Conservation (phyloP, 2,113 vertebrate species). For the Euleptes europaea region DNA sequence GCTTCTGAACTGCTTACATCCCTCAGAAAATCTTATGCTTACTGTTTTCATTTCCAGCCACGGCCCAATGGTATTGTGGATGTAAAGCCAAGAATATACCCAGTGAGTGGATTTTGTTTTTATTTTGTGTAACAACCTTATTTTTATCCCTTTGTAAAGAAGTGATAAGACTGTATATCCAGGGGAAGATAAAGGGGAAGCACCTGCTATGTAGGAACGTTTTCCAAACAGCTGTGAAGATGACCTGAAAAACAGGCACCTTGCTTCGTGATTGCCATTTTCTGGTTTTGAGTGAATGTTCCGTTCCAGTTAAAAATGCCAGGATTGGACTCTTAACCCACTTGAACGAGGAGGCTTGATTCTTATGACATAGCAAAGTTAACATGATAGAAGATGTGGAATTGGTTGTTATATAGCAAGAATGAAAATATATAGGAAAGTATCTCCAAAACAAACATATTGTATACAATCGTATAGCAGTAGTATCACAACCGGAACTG, state of each 20-base stretch:
- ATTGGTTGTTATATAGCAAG: not conserved
- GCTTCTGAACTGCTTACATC: not conserved
- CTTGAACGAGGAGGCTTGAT: not conserved
- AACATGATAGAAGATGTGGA: too few relatives aligned
- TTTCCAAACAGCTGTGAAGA: not conserved
- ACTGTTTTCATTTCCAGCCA: slow-evolving; percentile 69
- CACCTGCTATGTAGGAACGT: not conserved
- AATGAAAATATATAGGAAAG: not conserved
- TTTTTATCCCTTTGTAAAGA: not conserved
- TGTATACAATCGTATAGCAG: not conserved
- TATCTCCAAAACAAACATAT: not conserved
- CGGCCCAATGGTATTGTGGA: slow-evolving; percentile 78
- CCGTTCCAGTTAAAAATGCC: not conserved
- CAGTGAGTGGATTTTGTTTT: slow-evolving; percentile 79
- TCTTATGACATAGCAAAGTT: not conserved
- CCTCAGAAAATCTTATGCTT: not conserved
- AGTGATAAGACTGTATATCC: not conserved
- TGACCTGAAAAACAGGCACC: not conserved
- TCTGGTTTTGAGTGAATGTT: not conserved
- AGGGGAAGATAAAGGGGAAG: not conserved
- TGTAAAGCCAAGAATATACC: slow-evolving; percentile 79
- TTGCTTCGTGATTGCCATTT: not conserved
- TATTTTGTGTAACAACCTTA: not conserved
- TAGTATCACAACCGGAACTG: not conserved
- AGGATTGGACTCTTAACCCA: not conserved